Evolutionary conservation across 2,888 invertebrate genomes (phyloP).

Genomic region (Cheiracanthium punctorium): DNA sequence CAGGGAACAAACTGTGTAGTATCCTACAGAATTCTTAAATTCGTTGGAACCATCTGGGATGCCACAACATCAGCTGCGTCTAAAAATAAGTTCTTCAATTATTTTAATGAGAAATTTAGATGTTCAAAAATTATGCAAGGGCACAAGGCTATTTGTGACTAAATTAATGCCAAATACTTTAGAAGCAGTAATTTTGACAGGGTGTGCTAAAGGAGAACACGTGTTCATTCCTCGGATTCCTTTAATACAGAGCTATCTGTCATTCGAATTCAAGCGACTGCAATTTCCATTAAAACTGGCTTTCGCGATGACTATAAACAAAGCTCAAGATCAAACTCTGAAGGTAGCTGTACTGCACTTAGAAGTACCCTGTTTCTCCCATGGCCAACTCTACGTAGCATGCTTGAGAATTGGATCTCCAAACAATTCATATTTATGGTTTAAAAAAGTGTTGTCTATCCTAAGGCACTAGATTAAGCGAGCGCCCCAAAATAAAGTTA

Average conservation of each 20-base stretch:
- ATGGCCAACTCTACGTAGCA: conserved; percentile 74
- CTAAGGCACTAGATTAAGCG: neutral
- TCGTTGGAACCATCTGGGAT: too few relatives aligned
- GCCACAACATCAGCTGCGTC: neutral
- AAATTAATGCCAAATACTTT: conserved; percentile 68
- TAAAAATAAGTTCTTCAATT: conserved; percentile 53
- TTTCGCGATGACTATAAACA: conserved; percentile 71
- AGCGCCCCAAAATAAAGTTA: too few relatives aligned
- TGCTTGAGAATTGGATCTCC: conserved; percentile 49
- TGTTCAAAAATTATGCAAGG: conserved; percentile 72
- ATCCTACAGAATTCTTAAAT: too few relatives aligned
- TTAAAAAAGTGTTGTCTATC: neutral
- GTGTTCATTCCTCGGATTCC: conserved; percentile 71
- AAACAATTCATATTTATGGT: neutral
- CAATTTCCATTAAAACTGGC: conserved; percentile 70
- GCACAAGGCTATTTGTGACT: conserved; percentile 72
- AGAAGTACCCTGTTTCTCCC: conserved; percentile 71
- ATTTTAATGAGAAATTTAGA: conserved; percentile 62
- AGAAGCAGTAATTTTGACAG: conserved; percentile 69
- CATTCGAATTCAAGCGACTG: conserved; percentile 65
- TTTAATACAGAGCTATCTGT: conserved; percentile 55
- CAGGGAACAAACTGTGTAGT: too few relatives aligned
- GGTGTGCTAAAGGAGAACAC: conserved; percentile 62
- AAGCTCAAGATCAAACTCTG: conserved; percentile 30
- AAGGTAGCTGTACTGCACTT: conserved; percentile 58